phyloP scores from a whole-genome alignment of 1,140 invertebrate genomes.

The Calephelis nemesis region DNA sequence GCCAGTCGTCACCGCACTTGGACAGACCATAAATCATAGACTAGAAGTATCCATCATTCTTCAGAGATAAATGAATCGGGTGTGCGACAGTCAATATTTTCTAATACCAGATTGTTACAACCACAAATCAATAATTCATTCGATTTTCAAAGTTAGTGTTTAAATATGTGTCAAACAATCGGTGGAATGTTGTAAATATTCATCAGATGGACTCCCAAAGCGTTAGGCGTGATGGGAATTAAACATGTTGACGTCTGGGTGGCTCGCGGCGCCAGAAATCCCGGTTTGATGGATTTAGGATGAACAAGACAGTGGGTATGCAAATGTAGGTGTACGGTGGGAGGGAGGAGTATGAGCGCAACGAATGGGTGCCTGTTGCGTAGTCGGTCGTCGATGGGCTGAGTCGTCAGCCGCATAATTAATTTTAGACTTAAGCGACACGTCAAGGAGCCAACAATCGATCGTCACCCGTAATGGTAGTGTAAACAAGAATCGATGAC shows the following conservation, averaged over 20 bases:
- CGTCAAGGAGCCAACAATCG: slow-evolving; percentile 67
- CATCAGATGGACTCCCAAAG: slow-evolving; percentile 73
- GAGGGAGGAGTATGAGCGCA: slow-evolving; percentile 66
- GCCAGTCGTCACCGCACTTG: slow-evolving; percentile 71
- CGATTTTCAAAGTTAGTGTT: slow-evolving; percentile 57
- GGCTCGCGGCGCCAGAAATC: slow-evolving; percentile 62
- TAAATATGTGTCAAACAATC: slow-evolving; percentile 75
- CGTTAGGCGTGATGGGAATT: slow-evolving; percentile 73
- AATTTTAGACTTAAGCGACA: slow-evolving; percentile 68
- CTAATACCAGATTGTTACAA: slow-evolving; percentile 28
- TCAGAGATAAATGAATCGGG: slow-evolving; percentile 73
- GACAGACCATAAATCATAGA: slow-evolving; percentile 72
- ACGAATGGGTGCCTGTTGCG: slow-evolving; percentile 70
- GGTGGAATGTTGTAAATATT: slow-evolving; percentile 75
- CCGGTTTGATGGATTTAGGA: slow-evolving; percentile 68
- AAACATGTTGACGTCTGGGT: slow-evolving; percentile 60
- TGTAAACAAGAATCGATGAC: slow-evolving; percentile 66
- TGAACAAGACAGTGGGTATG: slow-evolving; percentile 64
- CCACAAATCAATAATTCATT: slow-evolving; percentile 22
- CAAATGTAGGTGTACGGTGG: slow-evolving; percentile 72
- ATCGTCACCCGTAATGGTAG: slow-evolving; percentile 70
- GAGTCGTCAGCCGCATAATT: slow-evolving; percentile 65
- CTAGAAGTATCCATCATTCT: slow-evolving; percentile 75
- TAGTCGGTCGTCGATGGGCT: slow-evolving; percentile 52
- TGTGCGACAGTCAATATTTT: slow-evolving; percentile 75